Evolutionary conservation across 2,113 vertebrate species (phyloP).

Genomic region (Osmerus mordax): DNA sequence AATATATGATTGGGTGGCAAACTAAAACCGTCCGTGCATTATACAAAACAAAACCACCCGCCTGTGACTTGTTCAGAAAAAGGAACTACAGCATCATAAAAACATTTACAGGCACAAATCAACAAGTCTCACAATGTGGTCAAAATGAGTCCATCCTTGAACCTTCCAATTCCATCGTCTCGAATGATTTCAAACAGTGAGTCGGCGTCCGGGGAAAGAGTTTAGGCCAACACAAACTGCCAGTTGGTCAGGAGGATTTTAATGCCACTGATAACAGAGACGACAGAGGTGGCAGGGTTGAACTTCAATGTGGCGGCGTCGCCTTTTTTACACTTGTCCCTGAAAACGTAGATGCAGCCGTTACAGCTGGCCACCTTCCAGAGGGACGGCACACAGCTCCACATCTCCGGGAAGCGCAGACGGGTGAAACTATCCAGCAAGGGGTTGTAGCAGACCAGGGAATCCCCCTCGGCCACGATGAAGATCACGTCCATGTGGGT

Average conservation of each 20-base stretch:
- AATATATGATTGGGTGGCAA: background rate
- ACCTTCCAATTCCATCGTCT: too few relatives aligned
- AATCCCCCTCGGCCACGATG: conserved; percentile 91
- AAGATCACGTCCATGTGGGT: conserved; percentile 98
- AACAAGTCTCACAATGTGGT: too few relatives aligned
- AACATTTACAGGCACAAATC: too few relatives aligned
- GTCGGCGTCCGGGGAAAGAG: background rate
- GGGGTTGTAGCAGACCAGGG: conserved; percentile 94
- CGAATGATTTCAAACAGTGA: too few relatives aligned
- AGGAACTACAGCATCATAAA: too few relatives aligned
- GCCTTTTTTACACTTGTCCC: conserved; percentile 95
- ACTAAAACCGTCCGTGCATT: background rate
- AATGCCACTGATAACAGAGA: conserved; percentile 90
- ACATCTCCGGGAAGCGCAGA: conserved; percentile 90
- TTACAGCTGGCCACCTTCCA: conserved; percentile 99
- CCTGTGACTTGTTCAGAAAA: too few relatives aligned
- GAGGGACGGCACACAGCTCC: conserved; percentile 92
- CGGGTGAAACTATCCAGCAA: conserved; percentile 95
- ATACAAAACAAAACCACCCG: background rate
- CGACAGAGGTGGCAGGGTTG: conserved; percentile 93
- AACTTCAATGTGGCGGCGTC: conserved; percentile 95
- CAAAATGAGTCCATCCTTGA: too few relatives aligned
- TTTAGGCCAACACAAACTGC: conserved; percentile 95
- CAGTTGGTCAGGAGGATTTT: conserved; percentile 95
- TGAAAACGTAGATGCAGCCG: conserved; percentile 94